A percentile compares a stretch with the other conserved stretches of the same genome.
These are phyloP conservation scores for Oegoconia quadripuncta DNA, from an alignment of 2,888 invertebrate genomes.

Conservation along the genomic window DNA sequence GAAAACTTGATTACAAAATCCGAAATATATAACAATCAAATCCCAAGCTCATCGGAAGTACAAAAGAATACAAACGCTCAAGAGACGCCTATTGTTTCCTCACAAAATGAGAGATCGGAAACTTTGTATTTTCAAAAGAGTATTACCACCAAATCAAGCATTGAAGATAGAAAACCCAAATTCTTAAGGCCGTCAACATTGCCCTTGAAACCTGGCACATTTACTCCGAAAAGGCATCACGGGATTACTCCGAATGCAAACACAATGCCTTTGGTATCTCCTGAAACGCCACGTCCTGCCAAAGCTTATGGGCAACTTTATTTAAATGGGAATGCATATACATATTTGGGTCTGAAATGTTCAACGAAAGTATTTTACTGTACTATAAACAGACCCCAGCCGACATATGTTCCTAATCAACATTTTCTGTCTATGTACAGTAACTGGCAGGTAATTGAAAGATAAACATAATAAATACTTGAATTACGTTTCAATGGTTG, in stretches of 20 bases:
- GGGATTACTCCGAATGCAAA: constrained; percentile 90
- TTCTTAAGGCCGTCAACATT: constrained; percentile 90
- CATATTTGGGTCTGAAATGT: constrained; percentile 93
- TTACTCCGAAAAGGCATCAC: constrained; percentile 88
- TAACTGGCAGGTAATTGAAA: constrained; percentile 96
- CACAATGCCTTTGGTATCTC: constrained; percentile 91
- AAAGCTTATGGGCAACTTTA: constrained; percentile 94
- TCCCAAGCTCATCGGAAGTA: constrained; percentile 61
- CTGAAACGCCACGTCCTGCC: constrained; percentile 93
- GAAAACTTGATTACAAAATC: constrained; percentile 74
- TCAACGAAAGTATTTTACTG: constrained; percentile 95
- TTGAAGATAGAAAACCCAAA: constrained; percentile 78
- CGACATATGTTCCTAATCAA: constrained; percentile 94
- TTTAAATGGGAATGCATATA: constrained; percentile 94
- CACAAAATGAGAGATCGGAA: constrained; percentile 66
- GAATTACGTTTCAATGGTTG: constrained; percentile 6
- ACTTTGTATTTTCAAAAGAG: constrained; percentile 73
- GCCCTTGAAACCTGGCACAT: constrained; percentile 90
- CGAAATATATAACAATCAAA: constrained; percentile 71
- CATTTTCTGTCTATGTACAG: constrained; percentile 98
- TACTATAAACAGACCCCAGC: constrained; percentile 95
- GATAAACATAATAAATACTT: constrained; percentile 15
- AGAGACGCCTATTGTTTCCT: constrained; percentile 37
- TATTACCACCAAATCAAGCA: constrained; percentile 36
- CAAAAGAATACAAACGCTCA: constrained; percentile 59